Evolutionary conservation across 2,888 invertebrate species (phyloP).

Genomic region (Temnothorax unifasciatus): DNA sequence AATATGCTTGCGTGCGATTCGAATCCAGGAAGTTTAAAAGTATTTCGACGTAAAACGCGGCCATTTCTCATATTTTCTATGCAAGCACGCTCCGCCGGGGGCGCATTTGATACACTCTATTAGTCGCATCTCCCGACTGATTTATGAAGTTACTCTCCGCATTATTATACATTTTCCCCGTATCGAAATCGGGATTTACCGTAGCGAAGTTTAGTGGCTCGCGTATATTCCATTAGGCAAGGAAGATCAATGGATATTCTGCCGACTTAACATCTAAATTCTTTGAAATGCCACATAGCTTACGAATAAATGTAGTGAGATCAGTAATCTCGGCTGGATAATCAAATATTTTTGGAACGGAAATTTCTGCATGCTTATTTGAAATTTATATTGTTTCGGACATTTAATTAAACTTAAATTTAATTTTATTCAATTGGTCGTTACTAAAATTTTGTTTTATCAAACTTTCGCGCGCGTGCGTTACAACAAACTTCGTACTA

Average conservation of each 20-base stretch:
- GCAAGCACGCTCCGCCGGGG: constrained; percentile 79
- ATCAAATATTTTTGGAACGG: background rate
- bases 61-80: constrained; percentile 83
- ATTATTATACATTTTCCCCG: constrained; percentile 75
- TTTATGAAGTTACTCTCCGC: constrained; percentile 76
- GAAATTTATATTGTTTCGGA: background rate
- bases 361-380: background rate
- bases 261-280: constrained; percentile 56
- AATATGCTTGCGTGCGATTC: constrained; percentile 80
- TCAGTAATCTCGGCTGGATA: background rate
- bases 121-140: constrained; percentile 80
- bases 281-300: constrained; percentile 21
- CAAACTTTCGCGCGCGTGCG: background rate
- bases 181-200: constrained; percentile 57
- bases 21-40: constrained; percentile 82
- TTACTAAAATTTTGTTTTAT: background rate
- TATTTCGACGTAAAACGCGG: constrained; percentile 84
- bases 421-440: background rate
- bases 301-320: constrained; percentile 62
- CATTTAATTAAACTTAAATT: constrained; percentile 19
- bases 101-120: constrained; percentile 84
- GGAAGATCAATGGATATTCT: constrained; percentile 69
- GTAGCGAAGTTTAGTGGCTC: constrained; percentile 55
- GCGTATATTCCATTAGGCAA: constrained; percentile 66
- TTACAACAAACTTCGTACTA: background rate